phyloP scores from a whole-genome alignment of 2,113 vertebrate species.

The Pteropus alecto region DNA sequence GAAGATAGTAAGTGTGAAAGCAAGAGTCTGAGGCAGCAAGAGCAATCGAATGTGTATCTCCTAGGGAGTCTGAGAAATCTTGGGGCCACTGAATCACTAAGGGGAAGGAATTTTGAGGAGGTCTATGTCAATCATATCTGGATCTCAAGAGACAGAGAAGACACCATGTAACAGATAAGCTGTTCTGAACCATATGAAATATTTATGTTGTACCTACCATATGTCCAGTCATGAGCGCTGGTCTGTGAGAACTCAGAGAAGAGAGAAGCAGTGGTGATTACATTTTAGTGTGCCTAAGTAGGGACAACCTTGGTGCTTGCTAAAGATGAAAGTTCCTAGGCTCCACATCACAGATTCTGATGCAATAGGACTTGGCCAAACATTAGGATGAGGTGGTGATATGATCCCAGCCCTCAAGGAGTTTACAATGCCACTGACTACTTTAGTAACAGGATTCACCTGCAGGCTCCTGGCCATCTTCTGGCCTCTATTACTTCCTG shows the following conservation, averaged over 20 bases:
- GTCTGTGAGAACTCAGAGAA: background rate
- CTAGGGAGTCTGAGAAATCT: background rate
- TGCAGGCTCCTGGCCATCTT: background rate
- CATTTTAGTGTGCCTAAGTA: background rate
- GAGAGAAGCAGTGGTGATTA: fast-evolving
- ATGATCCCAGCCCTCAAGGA: background rate
- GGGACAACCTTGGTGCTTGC: background rate
- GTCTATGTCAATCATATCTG: background rate
- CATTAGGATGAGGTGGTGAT: background rate
- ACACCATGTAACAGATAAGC: background rate
- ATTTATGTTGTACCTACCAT: background rate
- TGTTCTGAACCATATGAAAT: background rate
- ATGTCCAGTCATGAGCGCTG: background rate
- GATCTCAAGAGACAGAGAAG: background rate
- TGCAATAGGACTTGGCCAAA: background rate
- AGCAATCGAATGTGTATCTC: background rate
- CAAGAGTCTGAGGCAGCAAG: background rate
- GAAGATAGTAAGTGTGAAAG: background rate
- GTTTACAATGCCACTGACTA: background rate
- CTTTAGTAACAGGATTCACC: background rate
- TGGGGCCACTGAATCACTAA: background rate
- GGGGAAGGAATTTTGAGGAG: background rate
- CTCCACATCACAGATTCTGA: background rate
- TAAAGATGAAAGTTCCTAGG: background rate
- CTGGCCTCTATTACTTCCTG: background rate